A percentile compares a stretch with the other conserved stretches of the same genome.
Evolutionary conservation across 2,113 vertebrate genomes (phyloP).

Genomic region (Miniopterus natalensis): DNA sequence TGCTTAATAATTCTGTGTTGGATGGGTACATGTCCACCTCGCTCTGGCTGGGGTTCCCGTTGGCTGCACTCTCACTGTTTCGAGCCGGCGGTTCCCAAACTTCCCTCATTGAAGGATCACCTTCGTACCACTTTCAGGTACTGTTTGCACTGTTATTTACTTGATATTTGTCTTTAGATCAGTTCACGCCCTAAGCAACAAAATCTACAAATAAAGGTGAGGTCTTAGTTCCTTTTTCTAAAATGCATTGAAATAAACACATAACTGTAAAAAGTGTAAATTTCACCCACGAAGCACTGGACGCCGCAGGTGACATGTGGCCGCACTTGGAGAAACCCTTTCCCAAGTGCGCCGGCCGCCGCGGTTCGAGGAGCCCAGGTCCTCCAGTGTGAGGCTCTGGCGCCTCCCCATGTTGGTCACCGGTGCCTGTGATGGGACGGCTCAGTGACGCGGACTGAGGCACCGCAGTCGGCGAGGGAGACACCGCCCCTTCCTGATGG

Average conservation of each 20-base stretch:
- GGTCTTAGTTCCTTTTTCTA: slow-evolving; percentile 46
- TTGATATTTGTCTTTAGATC: neutral
- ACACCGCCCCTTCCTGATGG: neutral
- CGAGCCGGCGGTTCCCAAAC: neutral
- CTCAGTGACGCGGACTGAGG: neutral
- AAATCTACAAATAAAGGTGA: neutral
- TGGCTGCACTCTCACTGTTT: neutral
- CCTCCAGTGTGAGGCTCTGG: neutral
- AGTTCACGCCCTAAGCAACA: neutral
- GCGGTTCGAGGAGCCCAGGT: neutral
- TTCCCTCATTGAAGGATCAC: neutral
- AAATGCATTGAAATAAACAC: slow-evolving; percentile 21
- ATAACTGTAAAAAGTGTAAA: neutral
- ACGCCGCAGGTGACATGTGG: no score
- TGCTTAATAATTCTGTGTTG: neutral
- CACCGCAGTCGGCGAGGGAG: neutral
- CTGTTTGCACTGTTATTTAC: neutral
- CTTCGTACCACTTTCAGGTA: neutral
- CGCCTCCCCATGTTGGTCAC: neutral
- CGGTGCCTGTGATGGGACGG: neutral
- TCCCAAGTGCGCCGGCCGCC: neutral
- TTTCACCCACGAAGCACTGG: neutral
- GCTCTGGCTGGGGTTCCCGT: neutral
- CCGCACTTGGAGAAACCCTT: neutral
- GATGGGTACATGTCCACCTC: neutral